Conservation (phyloP, 2,113 vertebrate genomes). For the Nematolebias whitei region DNA sequence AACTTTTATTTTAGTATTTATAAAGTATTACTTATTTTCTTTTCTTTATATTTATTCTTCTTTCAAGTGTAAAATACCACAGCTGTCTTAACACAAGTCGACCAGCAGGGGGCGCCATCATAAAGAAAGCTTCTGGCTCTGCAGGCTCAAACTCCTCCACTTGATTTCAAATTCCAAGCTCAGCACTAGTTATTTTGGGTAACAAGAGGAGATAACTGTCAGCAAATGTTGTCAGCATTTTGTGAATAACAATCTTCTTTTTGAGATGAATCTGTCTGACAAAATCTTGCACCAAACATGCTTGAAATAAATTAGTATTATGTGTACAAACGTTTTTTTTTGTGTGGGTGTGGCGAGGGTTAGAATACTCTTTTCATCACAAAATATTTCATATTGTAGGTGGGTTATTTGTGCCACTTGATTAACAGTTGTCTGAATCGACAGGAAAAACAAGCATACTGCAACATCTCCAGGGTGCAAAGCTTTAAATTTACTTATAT, state of each 20-base stretch:
- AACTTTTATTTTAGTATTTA: background rate
- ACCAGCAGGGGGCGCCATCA: conserved; percentile 49
- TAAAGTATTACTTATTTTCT: too few relatives aligned
- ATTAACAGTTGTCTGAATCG: background rate
- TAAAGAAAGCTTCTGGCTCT: conserved; percentile 13
- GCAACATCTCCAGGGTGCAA: background rate
- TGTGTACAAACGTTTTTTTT: too few relatives aligned
- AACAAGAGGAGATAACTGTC: too few relatives aligned
- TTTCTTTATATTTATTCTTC: too few relatives aligned
- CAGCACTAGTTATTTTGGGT: background rate
- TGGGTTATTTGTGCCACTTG: background rate
- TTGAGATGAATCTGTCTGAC: too few relatives aligned
- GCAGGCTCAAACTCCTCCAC: background rate
- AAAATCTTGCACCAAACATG: background rate
- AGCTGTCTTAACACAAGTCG: background rate
- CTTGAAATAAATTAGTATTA: background rate
- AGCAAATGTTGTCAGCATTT: background rate
- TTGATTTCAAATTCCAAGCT: conserved; percentile 3
- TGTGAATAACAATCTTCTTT: too few relatives aligned
- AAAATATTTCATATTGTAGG: background rate
- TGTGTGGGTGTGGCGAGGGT: too few relatives aligned
- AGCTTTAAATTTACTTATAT: conserved; percentile 8
- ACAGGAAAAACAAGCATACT: conserved; percentile 10
- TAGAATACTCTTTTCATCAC: too few relatives aligned
- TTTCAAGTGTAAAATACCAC: too few relatives aligned